Evolutionary conservation across 2,888 invertebrate genomes (phyloP).

Genomic region (Penaeus monodon): DNA sequence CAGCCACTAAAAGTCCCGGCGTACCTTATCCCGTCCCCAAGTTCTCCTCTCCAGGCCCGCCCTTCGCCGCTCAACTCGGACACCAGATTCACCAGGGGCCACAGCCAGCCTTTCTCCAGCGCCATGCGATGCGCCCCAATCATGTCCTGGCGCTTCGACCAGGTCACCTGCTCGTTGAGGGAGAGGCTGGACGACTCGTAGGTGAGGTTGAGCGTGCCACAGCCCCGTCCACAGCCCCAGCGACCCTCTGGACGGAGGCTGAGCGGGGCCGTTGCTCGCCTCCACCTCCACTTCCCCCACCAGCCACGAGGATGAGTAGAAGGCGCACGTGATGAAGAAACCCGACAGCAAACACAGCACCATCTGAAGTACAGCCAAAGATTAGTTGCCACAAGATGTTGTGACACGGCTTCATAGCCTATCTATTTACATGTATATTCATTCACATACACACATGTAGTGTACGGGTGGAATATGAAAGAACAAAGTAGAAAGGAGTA

Average conservation of each 20-base stretch:
- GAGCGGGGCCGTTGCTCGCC: conserved; percentile 17
- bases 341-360: conserved; percentile 37
- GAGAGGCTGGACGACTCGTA: not conserved
- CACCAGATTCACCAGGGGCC: conserved; percentile 32
- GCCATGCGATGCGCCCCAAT: not conserved
- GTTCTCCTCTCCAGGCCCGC: conserved; percentile 28
- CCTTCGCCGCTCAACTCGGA: conserved; percentile 44
- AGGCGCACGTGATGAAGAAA: conserved; percentile 17
- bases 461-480: too few relatives aligned
- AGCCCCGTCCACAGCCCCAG: conserved; percentile 45
- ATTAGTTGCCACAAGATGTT: not conserved
- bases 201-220: conserved; percentile 36
- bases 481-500: too few relatives aligned
- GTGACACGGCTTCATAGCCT: too few relatives aligned
- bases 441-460: too few relatives aligned
- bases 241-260: not conserved
- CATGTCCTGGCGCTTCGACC: conserved; percentile 15
- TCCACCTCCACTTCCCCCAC: conserved; percentile 31
- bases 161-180: conserved; percentile 24
- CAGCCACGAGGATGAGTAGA: conserved; percentile 45
- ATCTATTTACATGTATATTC: too few relatives aligned
- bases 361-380: conserved; percentile 9
- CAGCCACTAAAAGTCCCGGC: conserved; percentile 17
- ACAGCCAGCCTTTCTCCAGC: conserved; percentile 33
- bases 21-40: conserved; percentile 19